A percentile compares a stretch with the other conserved stretches of the same genome.
Conservation (phyloP, 2,113 vertebrate genomes). For the Cryptoleucopteryx plumbea region DNA sequence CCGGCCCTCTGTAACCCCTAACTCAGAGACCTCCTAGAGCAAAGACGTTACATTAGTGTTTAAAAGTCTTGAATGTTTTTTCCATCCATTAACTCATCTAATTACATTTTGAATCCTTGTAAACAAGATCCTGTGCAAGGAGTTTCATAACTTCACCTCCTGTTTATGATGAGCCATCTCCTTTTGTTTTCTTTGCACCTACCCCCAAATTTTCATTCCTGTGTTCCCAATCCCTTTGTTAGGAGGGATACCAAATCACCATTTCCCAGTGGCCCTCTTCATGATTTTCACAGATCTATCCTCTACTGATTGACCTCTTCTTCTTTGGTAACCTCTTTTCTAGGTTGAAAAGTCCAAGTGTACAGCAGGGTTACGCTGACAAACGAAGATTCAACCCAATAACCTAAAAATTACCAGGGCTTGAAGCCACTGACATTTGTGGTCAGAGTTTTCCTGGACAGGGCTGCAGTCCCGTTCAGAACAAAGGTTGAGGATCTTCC, state of each 20-base stretch:
- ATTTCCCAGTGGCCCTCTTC: fast-evolving
- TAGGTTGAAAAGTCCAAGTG: neutral
- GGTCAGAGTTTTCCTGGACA: neutral
- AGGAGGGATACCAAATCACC: neutral
- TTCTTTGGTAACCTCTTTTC: neutral
- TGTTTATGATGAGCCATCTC: neutral
- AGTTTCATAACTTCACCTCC: neutral
- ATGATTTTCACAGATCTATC: neutral
- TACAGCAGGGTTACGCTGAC: neutral
- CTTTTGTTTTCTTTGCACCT: neutral
- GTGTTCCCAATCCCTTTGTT: too few species aligned
- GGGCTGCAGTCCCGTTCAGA: neutral
- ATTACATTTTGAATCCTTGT: neutral
- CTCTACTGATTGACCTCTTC: neutral
- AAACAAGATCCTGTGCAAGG: neutral
- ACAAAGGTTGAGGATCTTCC: neutral
- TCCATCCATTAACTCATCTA: neutral
- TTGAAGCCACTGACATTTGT: neutral
- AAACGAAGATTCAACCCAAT: neutral
- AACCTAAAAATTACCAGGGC: neutral
- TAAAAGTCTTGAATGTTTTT: neutral
- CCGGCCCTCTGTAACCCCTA: neutral
- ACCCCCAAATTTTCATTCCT: too few species aligned
- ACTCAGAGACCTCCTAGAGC: neutral
- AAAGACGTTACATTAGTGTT: neutral